These are phyloP conservation scores for Bombus confusus DNA, from an alignment of 1,140 invertebrate species.

Conservation along the genomic window DNA sequence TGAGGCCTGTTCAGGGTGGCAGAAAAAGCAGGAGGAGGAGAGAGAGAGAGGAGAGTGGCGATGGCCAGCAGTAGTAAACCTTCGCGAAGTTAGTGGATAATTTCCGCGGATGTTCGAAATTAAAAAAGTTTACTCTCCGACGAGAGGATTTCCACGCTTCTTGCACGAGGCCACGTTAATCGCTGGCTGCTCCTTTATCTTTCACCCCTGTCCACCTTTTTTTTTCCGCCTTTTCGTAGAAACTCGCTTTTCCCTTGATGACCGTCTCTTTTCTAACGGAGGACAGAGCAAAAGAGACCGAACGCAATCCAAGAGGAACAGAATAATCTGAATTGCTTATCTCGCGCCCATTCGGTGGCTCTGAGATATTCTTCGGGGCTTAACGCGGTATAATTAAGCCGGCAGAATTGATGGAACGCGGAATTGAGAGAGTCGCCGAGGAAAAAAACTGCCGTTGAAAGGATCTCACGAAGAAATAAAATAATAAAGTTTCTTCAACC, in stretches of 20 bases:
- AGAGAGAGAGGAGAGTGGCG: not conserved
- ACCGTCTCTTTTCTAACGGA: too few species aligned
- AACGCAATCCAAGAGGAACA: not conserved
- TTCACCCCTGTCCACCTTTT: not conserved
- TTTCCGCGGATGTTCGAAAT: constrained; percentile 73
- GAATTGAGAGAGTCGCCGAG: not conserved
- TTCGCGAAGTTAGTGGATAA: constrained; percentile 67
- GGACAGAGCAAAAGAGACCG: constrained; percentile 11
- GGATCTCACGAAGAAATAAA: not conserved
- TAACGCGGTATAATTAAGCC: constrained; percentile 15
- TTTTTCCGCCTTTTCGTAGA: not conserved
- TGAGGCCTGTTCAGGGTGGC: constrained; percentile 21
- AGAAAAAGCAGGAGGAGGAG: not conserved
- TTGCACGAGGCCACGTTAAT: constrained; percentile 67
- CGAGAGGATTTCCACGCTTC: constrained; percentile 55
- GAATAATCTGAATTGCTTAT: constrained; percentile 41
- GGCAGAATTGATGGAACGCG: not conserved
- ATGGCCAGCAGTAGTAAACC: constrained; percentile 34
- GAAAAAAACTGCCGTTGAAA: not conserved
- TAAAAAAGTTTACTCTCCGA: constrained; percentile 70
- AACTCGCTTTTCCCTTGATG: not conserved
- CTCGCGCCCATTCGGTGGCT: not conserved
- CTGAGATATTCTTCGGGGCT: not conserved
- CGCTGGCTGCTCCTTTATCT: constrained; percentile 64
- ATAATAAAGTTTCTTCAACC: not conserved